Percentiles rank a stretch among this genome's conserved stretches.
Evolutionary conservation across 2,888 invertebrate species (phyloP).

Genomic region (Epistrophe grossulariae): DNA sequence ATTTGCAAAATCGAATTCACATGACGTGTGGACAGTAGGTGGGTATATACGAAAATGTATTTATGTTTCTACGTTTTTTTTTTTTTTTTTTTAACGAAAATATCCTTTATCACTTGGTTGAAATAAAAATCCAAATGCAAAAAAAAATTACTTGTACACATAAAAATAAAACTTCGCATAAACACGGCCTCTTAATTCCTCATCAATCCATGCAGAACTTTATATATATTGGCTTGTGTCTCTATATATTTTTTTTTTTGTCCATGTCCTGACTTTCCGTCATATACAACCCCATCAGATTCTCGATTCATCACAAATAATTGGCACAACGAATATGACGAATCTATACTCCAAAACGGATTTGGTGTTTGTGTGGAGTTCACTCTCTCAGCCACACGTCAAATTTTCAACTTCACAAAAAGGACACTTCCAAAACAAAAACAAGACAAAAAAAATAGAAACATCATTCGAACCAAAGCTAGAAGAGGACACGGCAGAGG

Average conservation of each 20-base stretch:
- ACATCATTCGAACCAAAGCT: slow-evolving; percentile 18
- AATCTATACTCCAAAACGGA: slow-evolving; percentile 54
- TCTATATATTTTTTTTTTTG: slow-evolving; percentile 9
- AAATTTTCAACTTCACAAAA: slow-evolving; percentile 23
- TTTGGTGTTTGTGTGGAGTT: slow-evolving; percentile 16
- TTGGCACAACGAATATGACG: slow-evolving; percentile 62
- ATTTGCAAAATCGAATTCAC: slow-evolving; percentile 62
- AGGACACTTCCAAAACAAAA: slow-evolving; percentile 28
- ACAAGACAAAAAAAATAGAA: slow-evolving; percentile 12
- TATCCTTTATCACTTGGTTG: slow-evolving; percentile 32
- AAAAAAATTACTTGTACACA: slow-evolving; percentile 28
- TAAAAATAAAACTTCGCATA: slow-evolving; percentile 53
- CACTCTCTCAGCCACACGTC: slow-evolving; percentile 29
- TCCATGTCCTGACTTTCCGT: slow-evolving; percentile 10
- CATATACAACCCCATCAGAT: slow-evolving; percentile 34
- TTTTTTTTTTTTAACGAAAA: slow-evolving; percentile 9
- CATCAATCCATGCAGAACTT: slow-evolving; percentile 43
- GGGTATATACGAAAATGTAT: slow-evolving; percentile 1
- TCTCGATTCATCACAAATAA: slow-evolving; percentile 55
- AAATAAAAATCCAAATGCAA: background rate
- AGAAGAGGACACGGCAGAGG: background rate
- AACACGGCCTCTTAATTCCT: slow-evolving; percentile 53
- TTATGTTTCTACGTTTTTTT: slow-evolving; percentile 4
- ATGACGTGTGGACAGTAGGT: slow-evolving; percentile 25
- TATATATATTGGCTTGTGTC: slow-evolving; percentile 32